Base-by-base conservation (phyloP, 2,797 vertebrate species). In the Sebastes hubbsi region DNA sequence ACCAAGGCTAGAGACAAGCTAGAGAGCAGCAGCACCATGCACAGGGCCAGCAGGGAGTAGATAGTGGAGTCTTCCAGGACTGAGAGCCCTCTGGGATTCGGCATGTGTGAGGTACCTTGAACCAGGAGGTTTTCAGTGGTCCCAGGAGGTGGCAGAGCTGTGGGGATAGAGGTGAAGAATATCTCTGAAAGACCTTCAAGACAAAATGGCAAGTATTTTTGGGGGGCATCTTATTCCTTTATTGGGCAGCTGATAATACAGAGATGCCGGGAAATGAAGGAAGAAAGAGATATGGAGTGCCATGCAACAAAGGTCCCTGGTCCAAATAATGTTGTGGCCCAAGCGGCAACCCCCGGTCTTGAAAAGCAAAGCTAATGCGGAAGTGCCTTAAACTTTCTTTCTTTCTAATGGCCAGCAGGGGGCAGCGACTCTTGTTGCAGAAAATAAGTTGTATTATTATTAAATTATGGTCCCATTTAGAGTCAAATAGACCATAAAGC, bases 11-110 rank as follows among this genome's bases (percentile, higher is more conserved):
- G 55, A 55, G 54, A 77, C 42, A 95, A 30, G 46, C 90, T 90
- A 5, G 80, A 86, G 36, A 95, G n/a, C 60, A 95, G 82, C 73
- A 95, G 73, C 4, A 72, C 34, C 18, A 87, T 18, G 75, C 90
- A 91, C n/a, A 95, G 29, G 2, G 86, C 92, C 77, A 95, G 80
- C 38, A 95, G 78, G 10, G 89, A 80, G 85, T 93, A 94, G 27
- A 88, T 12, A 1, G 71, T 67, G 3, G 90, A 49, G 42, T 87
- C 82, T 4, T 81, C 78, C 36, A 82, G 36, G 6, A 62, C 20
- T 4, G 56, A 8, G 34, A 56, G 55, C 14, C 36, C 70, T 25
- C 77, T 73, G 54, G 68, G 62, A 73, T 29, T 54, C 1, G 27
- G 10, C 0, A 7, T 5, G 1, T n/a, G 80, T 18, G 66, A 2